These are phyloP conservation scores for Rhorus exstirpatorius DNA, from an alignment of 2,888 invertebrate genomes.

Conservation along the genomic window DNA sequence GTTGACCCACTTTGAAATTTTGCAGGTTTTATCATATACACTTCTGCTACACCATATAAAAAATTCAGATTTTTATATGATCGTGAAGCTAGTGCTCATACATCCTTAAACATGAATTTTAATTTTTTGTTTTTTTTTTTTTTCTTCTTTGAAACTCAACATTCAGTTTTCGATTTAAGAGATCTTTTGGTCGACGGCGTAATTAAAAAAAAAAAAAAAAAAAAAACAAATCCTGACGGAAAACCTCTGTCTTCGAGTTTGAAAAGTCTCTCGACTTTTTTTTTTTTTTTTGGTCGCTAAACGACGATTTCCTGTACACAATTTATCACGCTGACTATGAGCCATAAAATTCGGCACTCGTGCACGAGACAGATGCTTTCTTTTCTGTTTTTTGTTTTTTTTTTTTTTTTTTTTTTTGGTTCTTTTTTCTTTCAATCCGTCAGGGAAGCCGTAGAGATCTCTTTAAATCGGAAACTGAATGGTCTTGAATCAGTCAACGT, in stretches of 20 bases:
- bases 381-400: not conserved
- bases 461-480: slow-evolving; percentile 84
- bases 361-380: not conserved
- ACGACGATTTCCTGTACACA: slow-evolving; percentile 38
- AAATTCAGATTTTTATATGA: too few relatives aligned
- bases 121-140: too few relatives aligned
- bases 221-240: slow-evolving; percentile 12
- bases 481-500: slow-evolving; percentile 83
- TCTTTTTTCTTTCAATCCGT: slow-evolving; percentile 3
- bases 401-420: not conserved
- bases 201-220: not conserved
- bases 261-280: not conserved
- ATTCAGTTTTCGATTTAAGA: slow-evolving; percentile 67
- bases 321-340: slow-evolving; percentile 41
- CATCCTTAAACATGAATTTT: too few relatives aligned
- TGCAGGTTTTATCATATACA: too few relatives aligned
- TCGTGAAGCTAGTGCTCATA: too few relatives aligned
- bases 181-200: slow-evolving; percentile 33
- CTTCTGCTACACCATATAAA: too few relatives aligned
- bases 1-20: too few relatives aligned
- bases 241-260: not conserved
- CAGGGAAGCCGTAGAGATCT: slow-evolving; percentile 48
- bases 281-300: not conserved
- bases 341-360: slow-evolving; percentile 23
- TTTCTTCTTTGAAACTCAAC: slow-evolving; percentile 41